Evolutionary conservation across 53 echinoderm and acorn worm genomes (phyloP), one percentile per base, ranked within the genome.

Genomic region (Hippasteria phrygiana): DNA sequence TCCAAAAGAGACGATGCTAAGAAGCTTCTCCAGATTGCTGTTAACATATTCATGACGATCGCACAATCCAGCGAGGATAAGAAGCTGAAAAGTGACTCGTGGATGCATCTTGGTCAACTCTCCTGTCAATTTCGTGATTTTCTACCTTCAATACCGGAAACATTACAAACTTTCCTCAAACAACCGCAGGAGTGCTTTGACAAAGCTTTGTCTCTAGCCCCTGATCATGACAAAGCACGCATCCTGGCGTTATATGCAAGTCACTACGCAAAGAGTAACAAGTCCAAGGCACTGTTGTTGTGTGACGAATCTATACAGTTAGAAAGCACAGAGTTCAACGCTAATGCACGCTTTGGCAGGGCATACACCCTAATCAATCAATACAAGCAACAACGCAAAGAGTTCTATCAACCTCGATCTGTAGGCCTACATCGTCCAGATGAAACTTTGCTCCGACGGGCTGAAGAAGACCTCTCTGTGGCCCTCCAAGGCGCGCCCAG

Each of bases 101-200:
- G 81, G 81, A 55, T 36, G 63, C 62, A 42, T 33, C 18, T 81
- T 11, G 81, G 81, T 12, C 63, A 41, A 9, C 29, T 81, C 5
- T 75, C 5, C 33, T 13, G n/a, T 45, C 36, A 35, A 27, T 34
- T 1, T 11, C 1, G 27, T 11, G 4, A 34, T 38, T 13, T 35
- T 10, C 70, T 70, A 14, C 70, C 36, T 0, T 6, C 39, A 2
- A 2, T 51, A 14, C 51, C 51, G 2, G 51, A 51, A 14, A 51
- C 51, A 17, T 51, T 5, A 17, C 51, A 20, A 51, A 5, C 2
- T 0, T 51, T 12, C 20, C 16, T 51, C 14, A 14, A 51, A 2
- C 16, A 51, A 51, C 51, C 51, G 16, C 5, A 51, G 16, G 20
- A 51, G 20, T 51, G 51, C 3, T 51, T 51, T 8, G 51, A 51